Evolutionary conservation across 92 coral and sea anemone species (phyloP).

Genomic region (Paramuricea clavata): DNA sequence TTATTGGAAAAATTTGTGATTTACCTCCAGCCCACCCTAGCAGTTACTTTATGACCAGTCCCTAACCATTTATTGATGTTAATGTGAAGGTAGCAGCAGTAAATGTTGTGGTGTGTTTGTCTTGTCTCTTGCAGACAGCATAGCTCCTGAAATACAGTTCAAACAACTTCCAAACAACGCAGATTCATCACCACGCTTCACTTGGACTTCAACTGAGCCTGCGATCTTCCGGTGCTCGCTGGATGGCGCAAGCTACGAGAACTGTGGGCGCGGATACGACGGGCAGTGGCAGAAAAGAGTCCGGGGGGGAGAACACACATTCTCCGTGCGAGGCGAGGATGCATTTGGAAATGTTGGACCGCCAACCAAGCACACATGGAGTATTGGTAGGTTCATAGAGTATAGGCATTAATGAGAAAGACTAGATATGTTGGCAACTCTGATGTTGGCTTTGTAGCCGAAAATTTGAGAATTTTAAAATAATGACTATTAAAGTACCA

Average conservation of each 20-base stretch:
- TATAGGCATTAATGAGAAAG: neutral
- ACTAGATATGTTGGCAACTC: neutral
- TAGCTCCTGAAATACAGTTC: neutral
- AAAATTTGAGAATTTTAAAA: neutral
- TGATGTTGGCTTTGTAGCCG: neutral
- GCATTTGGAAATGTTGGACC: slow-evolving; percentile 7
- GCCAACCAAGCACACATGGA: slow-evolving; percentile 16
- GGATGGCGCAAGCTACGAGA: neutral
- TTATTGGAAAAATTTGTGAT: too few species aligned
- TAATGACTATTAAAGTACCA: too few species aligned
- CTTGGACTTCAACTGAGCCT: slow-evolving; percentile 1
- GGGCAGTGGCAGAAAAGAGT: slow-evolving; percentile 1
- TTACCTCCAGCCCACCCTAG: too few species aligned
- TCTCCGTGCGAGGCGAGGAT: slow-evolving; percentile 4
- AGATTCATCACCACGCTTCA: neutral
- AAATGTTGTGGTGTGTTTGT: neutral
- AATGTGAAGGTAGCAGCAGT: too few species aligned
- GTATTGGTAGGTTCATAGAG: slow-evolving; percentile 12
- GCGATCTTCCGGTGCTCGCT: slow-evolving; percentile 1
- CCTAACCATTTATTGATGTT: too few species aligned
- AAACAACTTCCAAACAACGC: neutral
- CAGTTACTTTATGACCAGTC: too few species aligned
- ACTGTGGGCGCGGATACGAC: slow-evolving; percentile 4
- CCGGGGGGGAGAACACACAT: slow-evolving; percentile 33
- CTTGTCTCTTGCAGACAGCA: neutral